A percentile compares a stretch with the other conserved stretches of the same genome.
phyloP scores from a whole-genome alignment of 2,113 vertebrate genomes.

The Zosterops borbonicus region DNA sequence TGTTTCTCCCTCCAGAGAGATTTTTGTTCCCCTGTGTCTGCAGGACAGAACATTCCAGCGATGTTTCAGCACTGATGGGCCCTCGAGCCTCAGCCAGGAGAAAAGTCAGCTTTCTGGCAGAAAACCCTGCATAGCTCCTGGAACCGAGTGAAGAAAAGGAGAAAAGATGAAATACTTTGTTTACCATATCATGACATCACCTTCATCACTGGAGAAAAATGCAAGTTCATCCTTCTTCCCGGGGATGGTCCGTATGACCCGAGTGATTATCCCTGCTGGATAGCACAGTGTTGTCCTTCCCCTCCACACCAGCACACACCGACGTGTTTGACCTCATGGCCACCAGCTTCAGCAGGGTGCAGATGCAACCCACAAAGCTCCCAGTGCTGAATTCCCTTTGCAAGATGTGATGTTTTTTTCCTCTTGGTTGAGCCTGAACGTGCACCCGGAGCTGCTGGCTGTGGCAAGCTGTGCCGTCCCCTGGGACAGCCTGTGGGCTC shows the following conservation, averaged over 20 bases:
- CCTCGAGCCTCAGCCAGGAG: conserved; percentile 35
- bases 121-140: conserved; percentile 46
- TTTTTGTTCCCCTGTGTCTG: conserved; percentile 19
- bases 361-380: not conserved
- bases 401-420: not conserved
- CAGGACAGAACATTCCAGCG: conserved; percentile 59
- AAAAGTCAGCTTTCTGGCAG: conserved; percentile 66
- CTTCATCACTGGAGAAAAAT: conserved; percentile 63
- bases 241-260: not conserved
- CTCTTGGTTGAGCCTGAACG: accelerated
- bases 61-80: conserved; percentile 58
- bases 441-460: accelerated
- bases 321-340: not conserved
- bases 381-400: not conserved
- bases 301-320: not conserved
- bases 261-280: not conserved
- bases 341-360: not conserved
- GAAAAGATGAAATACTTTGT: conserved; percentile 63
- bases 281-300: not conserved
- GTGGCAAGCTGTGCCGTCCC: not conserved
- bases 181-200: conserved; percentile 63
- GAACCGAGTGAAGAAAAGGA: not conserved
- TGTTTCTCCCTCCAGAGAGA: conserved; percentile 15
- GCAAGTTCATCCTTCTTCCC: conserved; percentile 55
- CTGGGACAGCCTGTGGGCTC: accelerated